A percentile compares a stretch with the other conserved stretches of the same genome.
These are phyloP conservation scores for Macrocentrus cingulum DNA, from an alignment of 1,140 invertebrate genomes.

Conservation along the genomic window DNA sequence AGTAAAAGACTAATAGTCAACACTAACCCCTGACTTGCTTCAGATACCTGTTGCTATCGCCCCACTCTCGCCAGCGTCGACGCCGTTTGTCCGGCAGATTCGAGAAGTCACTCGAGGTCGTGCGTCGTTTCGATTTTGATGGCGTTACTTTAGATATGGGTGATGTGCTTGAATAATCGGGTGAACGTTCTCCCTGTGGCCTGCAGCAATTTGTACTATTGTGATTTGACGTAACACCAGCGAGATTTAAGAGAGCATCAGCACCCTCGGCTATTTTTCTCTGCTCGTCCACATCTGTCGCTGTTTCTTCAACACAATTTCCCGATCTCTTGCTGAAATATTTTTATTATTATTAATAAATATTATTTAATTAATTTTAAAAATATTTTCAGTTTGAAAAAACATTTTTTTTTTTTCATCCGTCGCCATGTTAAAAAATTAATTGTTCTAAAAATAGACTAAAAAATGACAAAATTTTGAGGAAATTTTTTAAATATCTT, in stretches of 20 bases:
- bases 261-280: conserved; percentile 77
- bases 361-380: not conserved
- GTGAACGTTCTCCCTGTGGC: conserved; percentile 32
- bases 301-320: conserved; percentile 38
- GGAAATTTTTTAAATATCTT: too few relatives aligned
- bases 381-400: too few relatives aligned
- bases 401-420: too few relatives aligned
- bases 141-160: conserved; percentile 19
- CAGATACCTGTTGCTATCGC: conserved; percentile 45
- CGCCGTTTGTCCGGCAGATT: conserved; percentile 45
- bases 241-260: conserved; percentile 75
- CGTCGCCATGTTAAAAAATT: too few relatives aligned
- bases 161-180: too few relatives aligned
- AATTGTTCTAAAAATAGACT: too few relatives aligned
- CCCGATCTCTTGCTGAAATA: conserved; percentile 38
- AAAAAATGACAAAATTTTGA: too few relatives aligned
- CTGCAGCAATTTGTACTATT: conserved; percentile 9
- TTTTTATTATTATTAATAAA: conserved; percentile 11
- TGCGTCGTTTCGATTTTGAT: conserved; percentile 42
- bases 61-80: conserved; percentile 49
- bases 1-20: too few relatives aligned
- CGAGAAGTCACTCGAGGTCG: conserved; percentile 42
- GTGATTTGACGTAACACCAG: conserved; percentile 59
- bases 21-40: conserved; percentile 51
- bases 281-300: conserved; percentile 69